Evolutionary conservation across 2,888 invertebrate species (phyloP).

Genomic region (Yponomeuta cagnagella): DNA sequence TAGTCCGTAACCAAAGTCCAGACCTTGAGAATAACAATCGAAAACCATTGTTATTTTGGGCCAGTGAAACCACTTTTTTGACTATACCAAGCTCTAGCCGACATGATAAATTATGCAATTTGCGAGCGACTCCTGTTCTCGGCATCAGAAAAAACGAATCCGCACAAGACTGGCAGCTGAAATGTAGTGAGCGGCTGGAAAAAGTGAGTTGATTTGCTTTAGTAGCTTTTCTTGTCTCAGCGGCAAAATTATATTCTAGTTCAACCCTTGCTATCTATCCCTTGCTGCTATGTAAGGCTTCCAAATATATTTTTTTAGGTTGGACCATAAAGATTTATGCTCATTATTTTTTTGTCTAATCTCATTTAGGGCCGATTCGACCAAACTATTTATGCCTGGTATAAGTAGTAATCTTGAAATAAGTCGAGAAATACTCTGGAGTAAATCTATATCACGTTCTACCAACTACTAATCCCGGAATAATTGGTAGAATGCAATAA

Average conservation of each 20-base stretch:
- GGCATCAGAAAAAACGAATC: slow-evolving; percentile 19
- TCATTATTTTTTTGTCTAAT: too few species aligned
- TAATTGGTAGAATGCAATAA: too few species aligned
- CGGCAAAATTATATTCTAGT: background rate
- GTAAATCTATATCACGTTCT: too few species aligned
- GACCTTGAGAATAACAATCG: too few species aligned
- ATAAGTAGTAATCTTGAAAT: too few species aligned
- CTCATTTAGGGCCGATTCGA: too few species aligned
- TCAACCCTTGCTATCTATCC: background rate
- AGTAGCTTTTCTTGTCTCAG: background rate
- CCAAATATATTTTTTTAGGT: background rate
- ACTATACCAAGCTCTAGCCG: slow-evolving; percentile 15
- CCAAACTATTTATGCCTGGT: too few species aligned
- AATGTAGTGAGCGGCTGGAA: background rate
- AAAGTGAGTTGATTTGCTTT: background rate
- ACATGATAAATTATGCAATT: slow-evolving; percentile 23
- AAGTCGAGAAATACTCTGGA: too few species aligned
- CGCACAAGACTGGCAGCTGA: slow-evolving; percentile 14
- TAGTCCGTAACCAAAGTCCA: too few species aligned
- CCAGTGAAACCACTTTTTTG: background rate
- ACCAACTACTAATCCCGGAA: too few species aligned
- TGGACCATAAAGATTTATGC: background rate
- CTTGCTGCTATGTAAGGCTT: background rate
- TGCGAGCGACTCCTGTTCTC: slow-evolving; percentile 20
- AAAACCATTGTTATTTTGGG: background rate